Evolutionary conservation across 2,113 vertebrate genomes (phyloP).

Genomic region (Fregetta grallaria): DNA sequence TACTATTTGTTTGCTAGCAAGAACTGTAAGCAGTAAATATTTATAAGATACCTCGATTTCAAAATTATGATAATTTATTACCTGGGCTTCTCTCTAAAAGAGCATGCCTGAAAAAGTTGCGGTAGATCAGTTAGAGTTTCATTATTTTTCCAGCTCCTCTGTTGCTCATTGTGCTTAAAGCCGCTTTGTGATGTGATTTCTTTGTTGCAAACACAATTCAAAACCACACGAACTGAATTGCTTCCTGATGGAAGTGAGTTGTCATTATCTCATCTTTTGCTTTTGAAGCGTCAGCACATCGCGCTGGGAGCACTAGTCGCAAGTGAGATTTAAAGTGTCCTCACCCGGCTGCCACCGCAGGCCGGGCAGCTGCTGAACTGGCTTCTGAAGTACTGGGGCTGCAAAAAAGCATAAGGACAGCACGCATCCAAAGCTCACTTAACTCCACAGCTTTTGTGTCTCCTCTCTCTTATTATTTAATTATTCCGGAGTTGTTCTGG

Average conservation of each 20-base stretch:
- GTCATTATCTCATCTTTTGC: not conserved
- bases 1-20: not conserved
- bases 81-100: not conserved
- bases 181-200: not conserved
- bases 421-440: not conserved
- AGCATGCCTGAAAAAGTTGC: not conserved
- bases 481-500: not conserved
- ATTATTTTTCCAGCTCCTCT: not conserved
- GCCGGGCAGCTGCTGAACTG: not conserved
- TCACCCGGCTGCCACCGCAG: not conserved
- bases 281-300: not conserved
- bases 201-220: constrained; percentile 11
- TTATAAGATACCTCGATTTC: not conserved
- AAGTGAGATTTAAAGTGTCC: not conserved
- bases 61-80: not conserved
- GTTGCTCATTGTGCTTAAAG: not conserved
- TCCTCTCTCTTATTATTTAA: not conserved
- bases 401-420: not conserved
- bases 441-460: not conserved
- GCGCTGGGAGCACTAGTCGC: not conserved
- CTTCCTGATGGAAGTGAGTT: not conserved
- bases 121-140: not conserved
- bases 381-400: not conserved
- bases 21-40: not conserved
- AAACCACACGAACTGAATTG: not conserved